Percentiles rank a stretch among this genome's conserved stretches.
phyloP scores from a whole-genome alignment of 2,113 vertebrate species.

The Melanostigma gelatinosum region DNA sequence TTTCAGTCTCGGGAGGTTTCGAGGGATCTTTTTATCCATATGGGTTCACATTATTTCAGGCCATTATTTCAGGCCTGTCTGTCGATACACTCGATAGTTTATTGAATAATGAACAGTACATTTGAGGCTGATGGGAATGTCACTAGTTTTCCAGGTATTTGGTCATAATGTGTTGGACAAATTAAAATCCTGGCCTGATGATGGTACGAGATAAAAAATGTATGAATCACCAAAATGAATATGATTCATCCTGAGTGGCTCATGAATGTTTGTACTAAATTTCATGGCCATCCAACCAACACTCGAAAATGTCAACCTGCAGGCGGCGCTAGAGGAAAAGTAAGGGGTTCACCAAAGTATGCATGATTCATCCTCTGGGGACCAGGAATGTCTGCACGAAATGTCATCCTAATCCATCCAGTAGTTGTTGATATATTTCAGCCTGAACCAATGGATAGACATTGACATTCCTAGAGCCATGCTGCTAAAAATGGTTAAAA shows the following conservation, averaged over 20 bases:
- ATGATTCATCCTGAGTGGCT: background rate
- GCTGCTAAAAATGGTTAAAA: background rate
- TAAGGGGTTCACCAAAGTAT: background rate
- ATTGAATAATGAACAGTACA: background rate
- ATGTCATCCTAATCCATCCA: background rate
- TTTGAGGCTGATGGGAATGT: background rate
- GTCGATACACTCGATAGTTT: background rate
- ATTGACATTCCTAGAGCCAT: background rate
- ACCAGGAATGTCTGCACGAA: background rate
- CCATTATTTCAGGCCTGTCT: constrained; percentile 21
- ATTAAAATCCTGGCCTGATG: background rate
- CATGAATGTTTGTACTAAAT: background rate
- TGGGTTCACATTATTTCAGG: constrained; percentile 35
- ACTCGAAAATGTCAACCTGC: background rate
- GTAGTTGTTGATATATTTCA: background rate
- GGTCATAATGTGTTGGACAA: background rate
- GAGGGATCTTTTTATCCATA: constrained; percentile 28
- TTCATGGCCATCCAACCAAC: background rate
- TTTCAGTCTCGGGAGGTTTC: constrained; percentile 34
- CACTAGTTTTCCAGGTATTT: background rate
- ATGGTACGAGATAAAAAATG: background rate
- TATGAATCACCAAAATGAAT: background rate
- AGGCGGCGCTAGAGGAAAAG: background rate
- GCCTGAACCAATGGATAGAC: background rate
- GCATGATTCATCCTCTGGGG: background rate